Percentiles rank a stretch among this genome's conserved stretches.
phyloP scores from a whole-genome alignment of 2,797 vertebrate genomes.

The Morelia viridis region DNA sequence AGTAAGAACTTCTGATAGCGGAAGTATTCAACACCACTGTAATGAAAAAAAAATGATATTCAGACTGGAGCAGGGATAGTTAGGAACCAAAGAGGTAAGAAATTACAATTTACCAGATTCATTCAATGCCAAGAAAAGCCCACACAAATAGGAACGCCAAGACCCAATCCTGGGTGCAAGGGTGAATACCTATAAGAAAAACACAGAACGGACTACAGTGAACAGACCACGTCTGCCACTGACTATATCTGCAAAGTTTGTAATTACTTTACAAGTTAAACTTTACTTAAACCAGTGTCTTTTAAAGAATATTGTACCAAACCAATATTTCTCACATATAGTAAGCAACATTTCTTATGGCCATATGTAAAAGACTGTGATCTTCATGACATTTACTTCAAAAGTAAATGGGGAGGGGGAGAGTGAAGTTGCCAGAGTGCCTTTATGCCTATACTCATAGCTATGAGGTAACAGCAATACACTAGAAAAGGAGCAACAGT shows the following conservation, averaged over 20 bases:
- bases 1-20: background rate
- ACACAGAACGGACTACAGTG: background rate
- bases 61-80: conserved; percentile 9
- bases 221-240: conserved; percentile 16
- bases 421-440: background rate
- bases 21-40: background rate
- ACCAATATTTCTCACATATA: background rate
- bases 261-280: conserved; percentile 19
- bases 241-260: conserved; percentile 6
- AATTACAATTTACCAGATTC: conserved; percentile 16
- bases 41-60: background rate
- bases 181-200: conserved; percentile 26
- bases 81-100: conserved; percentile 32
- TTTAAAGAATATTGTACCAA: background rate
- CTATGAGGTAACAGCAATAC: background rate
- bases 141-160: conserved; percentile 4
- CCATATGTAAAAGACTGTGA: background rate
- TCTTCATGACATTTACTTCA: background rate
- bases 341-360: background rate
- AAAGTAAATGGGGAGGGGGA: background rate
- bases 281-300: background rate
- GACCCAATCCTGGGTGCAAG: conserved; percentile 29
- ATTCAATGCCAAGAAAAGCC: conserved; percentile 36
- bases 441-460: background rate
- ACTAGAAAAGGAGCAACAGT: background rate